These are phyloP conservation scores for Spisula solida DNA, from an alignment of 2,888 invertebrate species.

Conservation along the genomic window DNA sequence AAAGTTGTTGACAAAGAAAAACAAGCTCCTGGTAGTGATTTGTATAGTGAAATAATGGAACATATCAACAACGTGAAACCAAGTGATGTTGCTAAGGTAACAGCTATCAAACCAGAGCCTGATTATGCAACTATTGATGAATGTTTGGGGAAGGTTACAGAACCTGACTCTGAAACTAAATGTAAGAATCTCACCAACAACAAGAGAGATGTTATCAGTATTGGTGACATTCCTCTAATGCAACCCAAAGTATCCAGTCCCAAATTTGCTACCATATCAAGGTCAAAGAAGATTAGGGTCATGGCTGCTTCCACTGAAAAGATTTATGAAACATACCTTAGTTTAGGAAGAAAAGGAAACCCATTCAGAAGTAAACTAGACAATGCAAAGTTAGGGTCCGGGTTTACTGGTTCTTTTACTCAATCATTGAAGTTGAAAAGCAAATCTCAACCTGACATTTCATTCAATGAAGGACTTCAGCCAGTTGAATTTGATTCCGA, in stretches of 20 bases:
- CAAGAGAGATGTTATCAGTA: constrained; percentile 26
- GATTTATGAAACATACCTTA: constrained; percentile 71
- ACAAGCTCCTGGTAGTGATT: constrained; percentile 36
- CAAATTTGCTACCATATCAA: constrained; percentile 49
- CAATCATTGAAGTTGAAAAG: constrained; percentile 54
- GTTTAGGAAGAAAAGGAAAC: constrained; percentile 57
- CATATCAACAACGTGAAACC: constrained; percentile 48
- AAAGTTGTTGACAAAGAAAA: not conserved
- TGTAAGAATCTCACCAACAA: not conserved
- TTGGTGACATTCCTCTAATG: not conserved
- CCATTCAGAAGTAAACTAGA: constrained; percentile 52
- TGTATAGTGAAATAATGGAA: constrained; percentile 67
- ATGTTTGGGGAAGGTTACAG: constrained; percentile 28
- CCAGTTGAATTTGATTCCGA: constrained; percentile 44
- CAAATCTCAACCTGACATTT: constrained; percentile 69
- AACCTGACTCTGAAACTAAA: not conserved
- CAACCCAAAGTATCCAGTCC: not conserved
- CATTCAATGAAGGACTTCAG: constrained; percentile 58
- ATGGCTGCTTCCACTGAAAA: constrained; percentile 70
- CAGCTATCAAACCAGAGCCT: constrained; percentile 44
- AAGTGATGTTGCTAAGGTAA: not conserved
- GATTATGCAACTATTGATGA: constrained; percentile 68
- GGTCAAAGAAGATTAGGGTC: constrained; percentile 59
- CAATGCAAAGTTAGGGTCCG: not conserved
- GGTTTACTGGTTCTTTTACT: not conserved